A percentile compares a stretch with the other conserved stretches of the same genome.
phyloP scores from a whole-genome alignment of 2,113 vertebrate species.

The Chaetodon auriga region DNA sequence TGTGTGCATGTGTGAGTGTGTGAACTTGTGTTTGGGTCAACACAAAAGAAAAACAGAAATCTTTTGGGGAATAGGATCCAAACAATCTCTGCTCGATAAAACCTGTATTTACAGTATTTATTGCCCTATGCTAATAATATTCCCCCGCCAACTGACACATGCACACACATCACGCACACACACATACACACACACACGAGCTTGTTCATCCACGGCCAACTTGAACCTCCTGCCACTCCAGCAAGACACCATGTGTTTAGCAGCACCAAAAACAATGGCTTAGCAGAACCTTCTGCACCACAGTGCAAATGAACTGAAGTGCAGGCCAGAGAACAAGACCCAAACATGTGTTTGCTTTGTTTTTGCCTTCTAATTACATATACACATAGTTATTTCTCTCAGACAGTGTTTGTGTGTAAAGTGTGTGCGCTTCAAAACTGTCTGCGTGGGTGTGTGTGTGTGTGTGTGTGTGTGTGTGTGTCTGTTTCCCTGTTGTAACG shows the following conservation, averaged over 20 bases:
- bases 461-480: conserved; percentile 34
- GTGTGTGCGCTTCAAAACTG: conserved; percentile 21
- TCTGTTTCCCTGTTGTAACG: conserved; percentile 42
- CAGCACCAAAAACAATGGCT: conserved; percentile 58
- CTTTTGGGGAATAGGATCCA: conserved; percentile 24
- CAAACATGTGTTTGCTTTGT: conserved; percentile 77
- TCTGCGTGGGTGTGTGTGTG: neutral
- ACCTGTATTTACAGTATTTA: conserved; percentile 36
- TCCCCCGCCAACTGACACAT: neutral
- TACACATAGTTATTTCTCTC: conserved; percentile 73
- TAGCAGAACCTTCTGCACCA: conserved; percentile 47
- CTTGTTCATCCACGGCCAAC: conserved; percentile 36
- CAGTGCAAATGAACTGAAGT: conserved; percentile 59
- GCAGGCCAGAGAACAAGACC: conserved; percentile 59
- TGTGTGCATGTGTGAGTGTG: conserved; percentile 10
- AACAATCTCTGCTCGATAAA: conserved; percentile 40
- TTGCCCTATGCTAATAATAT: conserved; percentile 28
- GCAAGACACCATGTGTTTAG: conserved; percentile 64
- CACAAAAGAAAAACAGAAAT: conserved; percentile 9
- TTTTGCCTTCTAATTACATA: conserved; percentile 79
- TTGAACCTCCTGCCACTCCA: conserved; percentile 23
- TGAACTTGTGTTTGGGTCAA: conserved; percentile 13
- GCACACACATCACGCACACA: conserved; percentile 5
- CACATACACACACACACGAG: conserved; percentile 18
- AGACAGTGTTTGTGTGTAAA: conserved; percentile 47